These are phyloP conservation scores for Sebastes kiyomatsui DNA, from an alignment of 2,797 vertebrate genomes.

Conservation along the genomic window DNA sequence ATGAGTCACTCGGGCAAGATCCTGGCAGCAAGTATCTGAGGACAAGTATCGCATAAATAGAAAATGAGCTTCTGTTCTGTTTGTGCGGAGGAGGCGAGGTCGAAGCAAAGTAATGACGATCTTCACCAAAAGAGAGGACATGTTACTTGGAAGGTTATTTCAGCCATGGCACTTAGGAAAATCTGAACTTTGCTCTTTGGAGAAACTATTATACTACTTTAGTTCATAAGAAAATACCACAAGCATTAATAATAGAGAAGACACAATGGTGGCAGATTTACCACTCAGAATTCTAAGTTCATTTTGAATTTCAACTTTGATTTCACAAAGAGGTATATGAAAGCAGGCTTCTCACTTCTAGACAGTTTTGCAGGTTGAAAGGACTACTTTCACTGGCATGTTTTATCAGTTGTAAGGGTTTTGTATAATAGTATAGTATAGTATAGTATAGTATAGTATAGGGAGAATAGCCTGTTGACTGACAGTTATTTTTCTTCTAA, in stretches of 20 bases:
- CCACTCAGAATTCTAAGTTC: neutral
- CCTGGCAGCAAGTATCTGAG: conserved; percentile 28
- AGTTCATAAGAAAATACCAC: neutral
- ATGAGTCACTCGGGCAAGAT: conserved; percentile 60
- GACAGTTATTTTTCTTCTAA: too few species aligned
- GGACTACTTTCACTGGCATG: neutral
- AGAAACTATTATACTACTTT: conserved; percentile 22
- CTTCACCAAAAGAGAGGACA: conserved; percentile 35
- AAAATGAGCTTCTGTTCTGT: conserved; percentile 41
- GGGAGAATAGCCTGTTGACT: neutral
- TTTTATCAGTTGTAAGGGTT: neutral
- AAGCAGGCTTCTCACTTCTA: neutral
- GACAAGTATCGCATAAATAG: conserved; percentile 47
- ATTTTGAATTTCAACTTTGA: neutral
- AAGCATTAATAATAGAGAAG: conserved; percentile 19
- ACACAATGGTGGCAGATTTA: neutral
- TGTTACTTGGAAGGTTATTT: conserved; percentile 32
- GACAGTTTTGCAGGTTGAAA: neutral
- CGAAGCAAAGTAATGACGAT: conserved; percentile 34
- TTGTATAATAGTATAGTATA: too few species aligned
- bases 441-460: too few species aligned
- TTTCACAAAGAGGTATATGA: neutral
- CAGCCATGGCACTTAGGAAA: neutral
- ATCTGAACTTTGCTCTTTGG: conserved; percentile 36
- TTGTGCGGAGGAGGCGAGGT: conserved; percentile 20